Evolutionary conservation across 2,888 invertebrate species (phyloP), one percentile per base, ranked within the genome.

Genomic region (Drosophila conformis): DNA sequence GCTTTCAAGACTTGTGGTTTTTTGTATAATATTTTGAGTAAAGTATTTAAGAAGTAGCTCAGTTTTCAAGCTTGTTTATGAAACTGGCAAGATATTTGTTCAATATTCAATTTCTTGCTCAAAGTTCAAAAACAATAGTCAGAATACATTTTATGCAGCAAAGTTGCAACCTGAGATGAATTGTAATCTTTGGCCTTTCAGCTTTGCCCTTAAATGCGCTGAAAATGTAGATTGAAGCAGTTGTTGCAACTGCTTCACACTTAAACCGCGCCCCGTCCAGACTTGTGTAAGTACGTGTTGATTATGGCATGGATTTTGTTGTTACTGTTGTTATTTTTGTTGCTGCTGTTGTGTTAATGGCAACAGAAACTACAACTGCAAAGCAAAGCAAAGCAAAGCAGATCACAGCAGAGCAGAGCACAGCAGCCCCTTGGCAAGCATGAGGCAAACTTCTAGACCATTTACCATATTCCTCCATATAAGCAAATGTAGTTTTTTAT

Each of bases 381-480:
- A n/a, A n/a, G 33, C 21, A 36, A 10, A 42, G 36, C 25, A 25
- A 21, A 25, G 25, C 53, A 46, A 38, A 25, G 0, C 46, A 8
- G 51, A 64, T 35, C 38, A 48, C n/a, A 54, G 27, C 49, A 49
- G 35, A 31, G 31, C 46, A 49, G 35, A 35, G 31, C 35, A 36
- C 13, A 40, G 46, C 53, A 46, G 68, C 56, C 51, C 59, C 70
- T 35, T 25, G 15, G 15, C 42, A 33, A 56, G 77, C 58, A 63
- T 57, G 71, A 66, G 69, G 73, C 83, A 68, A 78, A 78, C 89
- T 90, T 85, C 90, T 90, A 87, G 68, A 83, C 90, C 84, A 85
- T 85, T 85, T 85, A 90, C 89, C 87, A 90, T 85, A 83, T 84
- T 81, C 90, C 87, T 76, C 89, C 82, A 85, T 79, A 76, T 79